A percentile compares a stretch with the other conserved stretches of the same genome.
Conservation (phyloP, 2,888 invertebrate species). For the Coelinius sp. region DNA sequence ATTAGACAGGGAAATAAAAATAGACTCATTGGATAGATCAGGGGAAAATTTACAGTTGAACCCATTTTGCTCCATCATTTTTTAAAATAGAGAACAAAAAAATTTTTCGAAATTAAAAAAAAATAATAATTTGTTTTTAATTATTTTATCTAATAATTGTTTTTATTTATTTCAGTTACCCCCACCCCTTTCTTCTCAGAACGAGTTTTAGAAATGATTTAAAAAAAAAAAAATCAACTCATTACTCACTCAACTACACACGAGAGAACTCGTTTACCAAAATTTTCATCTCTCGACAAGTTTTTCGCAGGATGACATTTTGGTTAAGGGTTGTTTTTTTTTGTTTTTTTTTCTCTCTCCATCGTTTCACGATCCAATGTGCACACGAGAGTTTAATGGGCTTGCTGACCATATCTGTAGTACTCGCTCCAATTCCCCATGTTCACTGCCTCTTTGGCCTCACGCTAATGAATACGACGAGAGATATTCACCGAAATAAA, state of each 20-base stretch:
- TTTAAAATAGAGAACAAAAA: too few species aligned
- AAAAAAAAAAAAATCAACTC: neutral
- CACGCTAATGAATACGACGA: slow-evolving; percentile 14
- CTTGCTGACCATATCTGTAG: slow-evolving; percentile 51
- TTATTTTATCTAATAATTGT: too few species aligned
- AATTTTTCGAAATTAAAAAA: too few species aligned
- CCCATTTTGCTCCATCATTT: neutral
- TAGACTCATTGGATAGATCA: neutral
- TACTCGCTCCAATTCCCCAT: slow-evolving; percentile 58
- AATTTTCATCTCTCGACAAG: slow-evolving; percentile 18
- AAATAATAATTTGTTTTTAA: too few species aligned
- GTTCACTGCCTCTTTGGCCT: slow-evolving; percentile 1
- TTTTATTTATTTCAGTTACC: too few species aligned
- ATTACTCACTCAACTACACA: neutral
- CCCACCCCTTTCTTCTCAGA: neutral
- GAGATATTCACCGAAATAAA: slow-evolving; percentile 11
- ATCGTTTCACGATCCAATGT: slow-evolving; percentile 31
- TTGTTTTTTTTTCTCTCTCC: slow-evolving; percentile 39
- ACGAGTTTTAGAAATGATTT: neutral
- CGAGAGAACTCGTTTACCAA: slow-evolving; percentile 28
- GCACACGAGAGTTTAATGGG: slow-evolving; percentile 55
- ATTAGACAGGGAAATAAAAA: neutral
- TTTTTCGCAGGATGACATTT: slow-evolving; percentile 56
- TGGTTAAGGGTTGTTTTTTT: neutral
- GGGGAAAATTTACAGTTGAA: neutral